Evolutionary conservation across 1,140 invertebrate genomes (phyloP), one percentile per base, ranked within the genome.

Genomic region (Eubasilissa regina): DNA sequence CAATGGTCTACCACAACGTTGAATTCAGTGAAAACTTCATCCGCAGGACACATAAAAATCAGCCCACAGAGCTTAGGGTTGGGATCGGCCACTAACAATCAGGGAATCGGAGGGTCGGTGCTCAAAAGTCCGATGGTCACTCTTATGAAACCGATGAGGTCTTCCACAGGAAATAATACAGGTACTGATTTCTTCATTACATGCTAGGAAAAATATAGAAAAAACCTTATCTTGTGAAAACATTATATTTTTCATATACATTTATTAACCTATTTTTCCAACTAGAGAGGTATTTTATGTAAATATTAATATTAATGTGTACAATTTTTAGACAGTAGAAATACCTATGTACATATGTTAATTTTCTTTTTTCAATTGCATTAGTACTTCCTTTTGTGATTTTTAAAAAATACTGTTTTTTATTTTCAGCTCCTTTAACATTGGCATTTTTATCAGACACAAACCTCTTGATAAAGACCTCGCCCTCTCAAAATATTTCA

Each of bases 41-140:
- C 70, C 13, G 72, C 43, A 12, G 66, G 80, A 0, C 74, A 83
- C 45, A 79, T 83, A 45, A 83, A 83, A 68, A n/a, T 83, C 4
- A 83, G 79, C n/a, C 73, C 72, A n/a, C 80, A 81, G 17, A 75
- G 44, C 17, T 13, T 79, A 12, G 60, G 44, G 12, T 12, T 80
- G 44, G 58, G 58, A 9, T 21, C 77, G 0, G 55, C 51, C 15
- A 73, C 55, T 45, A 79, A 75, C 68, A 77, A 43, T 62, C 77
- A 79, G 45, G 70, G 13, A 9, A 13, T 79, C 0, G 62, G 19
- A 58, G 77, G 75, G 10, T 83, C 82, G 7, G 75, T 83, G 3
- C 60, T 83, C 25, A 83, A 83, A 70, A 83, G 45, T 78, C 77
- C 82, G 8, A 73, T 83, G 48, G 80, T 83, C 3, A 81, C 82